Percentiles rank a stretch among this genome's conserved stretches.
Conservation (phyloP, 2,797 vertebrate species). For the Momotus momota region DNA sequence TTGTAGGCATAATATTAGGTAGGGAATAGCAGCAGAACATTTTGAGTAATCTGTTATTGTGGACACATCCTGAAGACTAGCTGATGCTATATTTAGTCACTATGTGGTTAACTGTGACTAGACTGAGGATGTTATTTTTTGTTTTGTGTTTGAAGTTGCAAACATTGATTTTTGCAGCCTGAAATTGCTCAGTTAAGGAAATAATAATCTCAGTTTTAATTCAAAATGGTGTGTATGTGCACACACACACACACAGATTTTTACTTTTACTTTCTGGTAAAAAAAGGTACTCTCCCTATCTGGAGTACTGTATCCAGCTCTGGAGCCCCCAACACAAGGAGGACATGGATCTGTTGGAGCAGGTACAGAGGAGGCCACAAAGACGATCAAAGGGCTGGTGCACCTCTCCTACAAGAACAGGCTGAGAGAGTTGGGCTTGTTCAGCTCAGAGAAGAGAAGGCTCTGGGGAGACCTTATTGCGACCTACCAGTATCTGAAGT, state of each 20-base stretch:
- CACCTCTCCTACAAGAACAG: too few relatives aligned
- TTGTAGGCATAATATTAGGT: slow-evolving; percentile 74
- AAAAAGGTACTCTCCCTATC: too few relatives aligned
- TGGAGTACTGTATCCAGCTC: too few relatives aligned
- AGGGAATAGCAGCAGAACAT: slow-evolving; percentile 64
- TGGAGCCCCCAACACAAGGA: too few relatives aligned
- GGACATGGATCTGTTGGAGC: too few relatives aligned
- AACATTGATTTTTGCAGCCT: neutral
- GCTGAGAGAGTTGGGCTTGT: too few relatives aligned
- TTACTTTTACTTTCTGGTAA: neutral
- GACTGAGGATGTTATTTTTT: slow-evolving; percentile 21
- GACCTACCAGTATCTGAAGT: too few relatives aligned
- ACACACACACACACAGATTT: neutral
- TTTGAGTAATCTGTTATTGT: slow-evolving; percentile 77
- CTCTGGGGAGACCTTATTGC: too few relatives aligned
- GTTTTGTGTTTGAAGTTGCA: slow-evolving; percentile 35
- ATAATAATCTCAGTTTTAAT: slow-evolving; percentile 8
- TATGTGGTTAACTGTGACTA: slow-evolving; percentile 52
- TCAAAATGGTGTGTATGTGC: neutral
- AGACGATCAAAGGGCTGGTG: too few relatives aligned
- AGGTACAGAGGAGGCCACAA: too few relatives aligned
- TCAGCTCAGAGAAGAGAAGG: too few relatives aligned
- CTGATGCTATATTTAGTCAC: slow-evolving; percentile 64
- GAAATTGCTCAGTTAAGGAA: neutral
- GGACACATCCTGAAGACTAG: slow-evolving; percentile 65